Evolutionary conservation across 2,113 vertebrate species (phyloP).

Genomic region (Synodontis membranacea): DNA sequence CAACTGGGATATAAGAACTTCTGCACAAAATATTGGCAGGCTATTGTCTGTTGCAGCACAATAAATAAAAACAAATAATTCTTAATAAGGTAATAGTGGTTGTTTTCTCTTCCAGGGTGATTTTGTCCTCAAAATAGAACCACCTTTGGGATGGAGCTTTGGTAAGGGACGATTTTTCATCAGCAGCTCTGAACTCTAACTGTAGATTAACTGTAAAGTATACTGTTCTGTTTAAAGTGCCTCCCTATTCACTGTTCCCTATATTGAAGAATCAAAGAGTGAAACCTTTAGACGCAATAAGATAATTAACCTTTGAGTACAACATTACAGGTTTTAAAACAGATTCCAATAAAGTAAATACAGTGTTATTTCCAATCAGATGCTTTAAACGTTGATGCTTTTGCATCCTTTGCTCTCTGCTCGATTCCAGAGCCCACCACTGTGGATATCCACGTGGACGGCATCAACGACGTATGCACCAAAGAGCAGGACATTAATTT

Average conservation of each 20-base stretch:
- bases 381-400: neutral
- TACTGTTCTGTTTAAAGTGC: neutral
- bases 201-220: too few species aligned
- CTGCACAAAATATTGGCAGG: neutral
- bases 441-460: conserved; percentile 93
- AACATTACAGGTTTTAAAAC: neutral
- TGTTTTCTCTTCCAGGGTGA: conserved; percentile 81
- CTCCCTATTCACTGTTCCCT: neutral
- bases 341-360: neutral
- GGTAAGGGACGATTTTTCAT: conserved; percentile 75
- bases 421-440: conserved; percentile 83
- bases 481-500: conserved; percentile 98
- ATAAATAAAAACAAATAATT: neutral
- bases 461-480: conserved; percentile 92
- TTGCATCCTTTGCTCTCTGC: neutral
- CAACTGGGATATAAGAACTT: neutral
- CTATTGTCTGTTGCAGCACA: neutral
- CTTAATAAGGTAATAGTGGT: neutral
- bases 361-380: neutral
- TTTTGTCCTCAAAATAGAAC: conserved; percentile 97
- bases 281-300: neutral
- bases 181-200: neutral
- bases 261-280: neutral
- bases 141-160: conserved; percentile 96
- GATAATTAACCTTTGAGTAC: neutral